Conservation (phyloP, 2,797 vertebrate genomes). For the Pygocentrus nattereri region DNA sequence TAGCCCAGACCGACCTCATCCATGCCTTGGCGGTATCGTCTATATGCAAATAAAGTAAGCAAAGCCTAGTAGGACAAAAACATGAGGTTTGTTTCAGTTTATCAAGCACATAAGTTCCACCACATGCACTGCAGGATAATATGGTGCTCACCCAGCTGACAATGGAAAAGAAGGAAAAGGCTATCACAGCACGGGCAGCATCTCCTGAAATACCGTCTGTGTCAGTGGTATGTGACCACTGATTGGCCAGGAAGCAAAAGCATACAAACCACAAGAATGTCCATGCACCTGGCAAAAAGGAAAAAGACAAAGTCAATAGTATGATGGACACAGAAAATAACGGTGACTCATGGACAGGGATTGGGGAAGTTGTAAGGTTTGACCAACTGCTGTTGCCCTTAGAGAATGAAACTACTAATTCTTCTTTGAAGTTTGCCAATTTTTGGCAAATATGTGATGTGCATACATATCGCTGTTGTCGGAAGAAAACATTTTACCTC, state of each 20-base stretch:
- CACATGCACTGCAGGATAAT: neutral
- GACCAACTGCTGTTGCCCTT: neutral
- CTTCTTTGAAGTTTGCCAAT: neutral
- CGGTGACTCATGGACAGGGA: too few species aligned
- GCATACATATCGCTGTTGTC: too few species aligned
- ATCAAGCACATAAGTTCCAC: neutral
- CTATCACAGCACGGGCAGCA: slow-evolving; percentile 83
- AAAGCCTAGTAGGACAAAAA: slow-evolving; percentile 71
- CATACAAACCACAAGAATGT: slow-evolving; percentile 93
- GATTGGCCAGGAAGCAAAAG: slow-evolving; percentile 90
- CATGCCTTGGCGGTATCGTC: slow-evolving; percentile 84
- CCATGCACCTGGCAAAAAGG: slow-evolving; percentile 78
- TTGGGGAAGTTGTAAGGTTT: neutral
- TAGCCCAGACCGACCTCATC: slow-evolving; percentile 85
- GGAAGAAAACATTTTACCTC: too few species aligned
- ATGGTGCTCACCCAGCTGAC: slow-evolving; percentile 86
- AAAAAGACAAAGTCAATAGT: neutral
- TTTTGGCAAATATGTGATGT: neutral
- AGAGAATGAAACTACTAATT: neutral
- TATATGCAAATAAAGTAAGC: slow-evolving; percentile 80
- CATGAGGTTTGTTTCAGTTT: slow-evolving; percentile 27
- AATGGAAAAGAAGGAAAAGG: slow-evolving; percentile 94
- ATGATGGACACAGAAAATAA: neutral
- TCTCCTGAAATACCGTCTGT: neutral
- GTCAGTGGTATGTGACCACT: slow-evolving; percentile 72